These are phyloP conservation scores for Pangasius sanitwongsei DNA, from an alignment of 2,797 vertebrate species.

Conservation along the genomic window DNA sequence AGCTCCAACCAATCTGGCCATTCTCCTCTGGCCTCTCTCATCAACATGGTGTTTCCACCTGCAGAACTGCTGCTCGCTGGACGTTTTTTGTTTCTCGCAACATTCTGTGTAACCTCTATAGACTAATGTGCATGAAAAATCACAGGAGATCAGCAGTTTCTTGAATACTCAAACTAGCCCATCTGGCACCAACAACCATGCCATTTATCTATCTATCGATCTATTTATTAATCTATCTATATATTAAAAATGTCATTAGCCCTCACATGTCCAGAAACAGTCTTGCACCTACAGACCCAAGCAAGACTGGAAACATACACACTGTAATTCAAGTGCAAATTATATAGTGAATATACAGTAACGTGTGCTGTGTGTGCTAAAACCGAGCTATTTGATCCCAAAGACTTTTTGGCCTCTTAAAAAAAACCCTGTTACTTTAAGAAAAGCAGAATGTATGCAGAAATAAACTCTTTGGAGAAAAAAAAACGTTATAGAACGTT, in stretches of 20 bases:
- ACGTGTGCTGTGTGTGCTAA: background rate
- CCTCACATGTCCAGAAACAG: background rate
- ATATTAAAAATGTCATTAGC: background rate
- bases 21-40: background rate
- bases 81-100: background rate
- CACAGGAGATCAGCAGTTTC: background rate
- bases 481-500: too few relatives aligned
- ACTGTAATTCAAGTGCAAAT: slow-evolving; percentile 2
- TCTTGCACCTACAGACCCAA: background rate
- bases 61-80: background rate
- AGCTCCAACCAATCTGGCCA: background rate
- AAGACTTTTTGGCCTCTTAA: background rate
- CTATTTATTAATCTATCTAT: background rate
- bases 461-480: background rate
- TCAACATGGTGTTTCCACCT: background rate
- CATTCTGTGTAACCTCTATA: background rate
- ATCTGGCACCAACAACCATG: background rate
- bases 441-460: background rate
- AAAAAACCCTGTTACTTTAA: background rate
- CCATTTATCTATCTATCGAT: background rate
- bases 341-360: background rate
- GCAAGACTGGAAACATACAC: background rate
- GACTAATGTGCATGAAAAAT: background rate
- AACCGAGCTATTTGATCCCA: background rate
- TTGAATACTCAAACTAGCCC: background rate